Percentiles rank a stretch among this genome's conserved stretches.
Evolutionary conservation across 2,888 invertebrate genomes (phyloP).

Genomic region (Sipha maydis): DNA sequence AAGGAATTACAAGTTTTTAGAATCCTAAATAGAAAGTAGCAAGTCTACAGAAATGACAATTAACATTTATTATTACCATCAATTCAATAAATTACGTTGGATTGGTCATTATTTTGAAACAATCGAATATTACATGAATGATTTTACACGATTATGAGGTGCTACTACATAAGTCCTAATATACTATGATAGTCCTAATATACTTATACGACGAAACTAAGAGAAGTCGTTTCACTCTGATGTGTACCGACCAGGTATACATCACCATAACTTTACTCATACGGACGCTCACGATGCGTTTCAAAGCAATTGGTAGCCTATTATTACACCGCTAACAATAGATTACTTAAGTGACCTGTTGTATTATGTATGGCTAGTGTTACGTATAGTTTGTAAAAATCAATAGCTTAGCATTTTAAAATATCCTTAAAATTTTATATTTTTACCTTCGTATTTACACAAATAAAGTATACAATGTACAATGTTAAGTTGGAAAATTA

Average conservation of each 20-base stretch:
- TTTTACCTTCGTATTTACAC: background rate
- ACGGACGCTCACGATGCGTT: background rate
- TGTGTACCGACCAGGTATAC: background rate
- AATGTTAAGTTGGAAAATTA: too few species aligned
- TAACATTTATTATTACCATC: too few species aligned
- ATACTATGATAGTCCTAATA: too few species aligned
- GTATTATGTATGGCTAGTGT: background rate
- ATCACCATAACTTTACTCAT: background rate
- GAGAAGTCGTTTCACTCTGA: background rate
- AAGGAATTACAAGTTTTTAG: too few species aligned
- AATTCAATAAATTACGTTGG: too few species aligned
- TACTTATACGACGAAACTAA: too few species aligned
- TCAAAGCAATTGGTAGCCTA: background rate
- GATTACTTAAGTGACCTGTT: constrained; percentile 35
- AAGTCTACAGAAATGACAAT: too few species aligned
- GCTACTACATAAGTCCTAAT: too few species aligned
- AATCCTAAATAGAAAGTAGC: too few species aligned
- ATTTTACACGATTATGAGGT: too few species aligned
- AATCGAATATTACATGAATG: too few species aligned
- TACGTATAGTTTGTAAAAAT: constrained; percentile 4
- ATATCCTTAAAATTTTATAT: background rate
- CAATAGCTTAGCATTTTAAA: background rate
- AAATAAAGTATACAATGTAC: background rate
- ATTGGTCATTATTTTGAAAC: too few species aligned
- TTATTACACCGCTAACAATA: background rate